Evolutionary conservation across 1,140 invertebrate genomes (phyloP), one percentile per base, ranked within the genome.

Genomic region (Protaetia brevitarsis): DNA sequence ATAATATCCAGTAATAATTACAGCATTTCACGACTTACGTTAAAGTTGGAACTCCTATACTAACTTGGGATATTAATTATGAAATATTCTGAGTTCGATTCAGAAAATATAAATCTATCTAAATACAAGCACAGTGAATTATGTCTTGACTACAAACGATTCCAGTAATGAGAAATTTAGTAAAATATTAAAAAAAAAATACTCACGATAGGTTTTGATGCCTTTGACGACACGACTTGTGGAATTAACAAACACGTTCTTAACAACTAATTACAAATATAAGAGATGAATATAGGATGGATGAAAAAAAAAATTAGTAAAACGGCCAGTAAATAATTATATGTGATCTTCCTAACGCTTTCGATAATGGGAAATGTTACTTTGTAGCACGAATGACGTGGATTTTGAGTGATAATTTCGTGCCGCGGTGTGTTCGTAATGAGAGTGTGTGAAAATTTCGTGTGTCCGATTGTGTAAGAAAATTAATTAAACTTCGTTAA

Each of bases 401-500:
- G n/a, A n/a, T 8, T 51, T 8, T 6, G 41, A 51, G 41, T 51
- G 41, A 23, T 51, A 51, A 19, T 51, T 51, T 51, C 26, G 16
- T 51, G 41, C 8, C 11, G 41, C 2, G 11, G 16, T 51, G 13
- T 51, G 19, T 19, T 41, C 13, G 37, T 41, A 41, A 41, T 41
- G 37, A 41, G 13, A 1, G 13, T 23, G 21, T 23, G 41, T 51
- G 19, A 51, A 51, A 51, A 51, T n/a, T 51, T 23, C 16, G 13
- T 51, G n/a, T n/a, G 19, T 10, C 41, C 0, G 41, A 51, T 51
- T 51, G 41, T 23, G 19, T 23, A 26, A 19, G 16, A 51, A 51
- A 51, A 51, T 19, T 51, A 51, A 51, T 51, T 51, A 51, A 51
- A 51, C 6, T 51, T 23, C 41, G 41, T 51, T 51, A 51, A 51